These are phyloP conservation scores for Oedothorax gibbosus DNA, from an alignment of 1,140 invertebrate genomes.

Conservation along the genomic window DNA sequence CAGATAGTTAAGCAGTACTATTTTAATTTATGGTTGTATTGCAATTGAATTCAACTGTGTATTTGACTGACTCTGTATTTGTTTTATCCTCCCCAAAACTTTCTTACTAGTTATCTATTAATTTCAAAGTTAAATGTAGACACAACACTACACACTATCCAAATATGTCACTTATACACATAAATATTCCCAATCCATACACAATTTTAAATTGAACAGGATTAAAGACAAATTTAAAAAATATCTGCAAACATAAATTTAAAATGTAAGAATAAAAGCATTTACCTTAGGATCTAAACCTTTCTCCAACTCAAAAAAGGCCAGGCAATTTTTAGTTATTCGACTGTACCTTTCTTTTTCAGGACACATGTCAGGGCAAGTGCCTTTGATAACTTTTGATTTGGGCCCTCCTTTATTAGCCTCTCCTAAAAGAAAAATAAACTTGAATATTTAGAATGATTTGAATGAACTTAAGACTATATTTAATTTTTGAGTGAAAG, in stretches of 20 bases:
- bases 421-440: slow-evolving; percentile 22
- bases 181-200: no score
- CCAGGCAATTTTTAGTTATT: slow-evolving; percentile 82
- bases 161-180: no score
- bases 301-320: slow-evolving; percentile 73
- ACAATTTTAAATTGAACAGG: background rate
- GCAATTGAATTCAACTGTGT: no score
- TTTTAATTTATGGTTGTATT: no score
- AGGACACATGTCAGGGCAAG: slow-evolving; percentile 97
- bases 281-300: slow-evolving; percentile 31
- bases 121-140: no score
- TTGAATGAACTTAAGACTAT: no score
- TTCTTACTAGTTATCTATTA: no score
- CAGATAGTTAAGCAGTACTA: no score
- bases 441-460: slow-evolving; percentile 1
- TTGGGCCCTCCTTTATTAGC: slow-evolving; percentile 51
- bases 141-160: no score
- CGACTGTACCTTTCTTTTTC: slow-evolving; percentile 94
- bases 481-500: no score
- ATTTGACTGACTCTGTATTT: no score
- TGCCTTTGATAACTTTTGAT: slow-evolving; percentile 77
- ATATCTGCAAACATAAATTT: background rate
- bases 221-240: background rate
- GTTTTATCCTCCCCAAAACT: no score
- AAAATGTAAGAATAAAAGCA: background rate